A percentile compares a stretch with the other conserved stretches of the same genome.
phyloP scores from a whole-genome alignment of 1,140 invertebrate species.

The Sycophila sp. region DNA sequence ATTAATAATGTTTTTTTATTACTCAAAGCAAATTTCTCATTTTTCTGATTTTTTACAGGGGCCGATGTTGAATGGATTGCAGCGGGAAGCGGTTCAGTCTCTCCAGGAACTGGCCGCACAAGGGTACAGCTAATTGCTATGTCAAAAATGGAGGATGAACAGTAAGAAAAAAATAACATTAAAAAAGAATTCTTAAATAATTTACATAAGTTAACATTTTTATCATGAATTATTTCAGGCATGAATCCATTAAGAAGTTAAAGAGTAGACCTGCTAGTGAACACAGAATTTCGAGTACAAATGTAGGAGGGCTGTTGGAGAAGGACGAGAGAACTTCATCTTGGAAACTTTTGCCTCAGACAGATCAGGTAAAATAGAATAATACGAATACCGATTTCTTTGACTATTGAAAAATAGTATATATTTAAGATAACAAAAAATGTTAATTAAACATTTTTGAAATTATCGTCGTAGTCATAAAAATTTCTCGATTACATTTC shows the following conservation, averaged over 20 bases:
- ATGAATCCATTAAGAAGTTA: not conserved
- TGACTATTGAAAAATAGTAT: not conserved
- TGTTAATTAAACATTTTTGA: not conserved
- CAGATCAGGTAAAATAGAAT: slow-evolving; percentile 8
- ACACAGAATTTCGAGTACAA: not conserved
- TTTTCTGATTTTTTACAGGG: slow-evolving; percentile 60
- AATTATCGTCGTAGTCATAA: not conserved
- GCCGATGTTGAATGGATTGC: slow-evolving; percentile 80
- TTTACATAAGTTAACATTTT: not conserved
- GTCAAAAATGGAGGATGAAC: slow-evolving; percentile 42
- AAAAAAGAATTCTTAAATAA: no score
- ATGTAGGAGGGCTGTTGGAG: not conserved
- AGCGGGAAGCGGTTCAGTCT: slow-evolving; percentile 71
- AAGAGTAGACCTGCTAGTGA: slow-evolving; percentile 11
- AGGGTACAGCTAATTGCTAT: slow-evolving; percentile 53
- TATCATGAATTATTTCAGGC: not conserved
- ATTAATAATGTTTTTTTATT: not conserved
- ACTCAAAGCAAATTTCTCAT: not conserved
- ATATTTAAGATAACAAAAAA: not conserved
- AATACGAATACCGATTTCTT: not conserved
- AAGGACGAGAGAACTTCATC: slow-evolving; percentile 21
- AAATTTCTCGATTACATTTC: not conserved
- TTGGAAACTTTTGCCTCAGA: slow-evolving; percentile 23
- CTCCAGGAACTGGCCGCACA: slow-evolving; percentile 63
- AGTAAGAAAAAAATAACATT: not conserved